Conservation (phyloP, 2,888 invertebrate genomes). For the Baronia brevicornis region DNA sequence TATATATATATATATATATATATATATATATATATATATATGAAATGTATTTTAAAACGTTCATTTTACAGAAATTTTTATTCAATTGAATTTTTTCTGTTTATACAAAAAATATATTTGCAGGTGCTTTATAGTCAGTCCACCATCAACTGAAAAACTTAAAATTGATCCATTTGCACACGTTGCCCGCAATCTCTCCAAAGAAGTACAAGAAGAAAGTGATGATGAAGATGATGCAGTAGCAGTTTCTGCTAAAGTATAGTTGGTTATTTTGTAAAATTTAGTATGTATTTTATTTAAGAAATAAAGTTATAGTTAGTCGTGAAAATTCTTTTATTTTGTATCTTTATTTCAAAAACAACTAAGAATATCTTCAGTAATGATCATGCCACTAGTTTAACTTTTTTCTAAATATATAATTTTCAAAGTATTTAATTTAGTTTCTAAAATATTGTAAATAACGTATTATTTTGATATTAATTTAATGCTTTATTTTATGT, state of each 20-base stretch:
- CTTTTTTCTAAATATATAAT: too few species aligned
- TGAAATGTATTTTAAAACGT: not conserved
- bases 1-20: too few species aligned
- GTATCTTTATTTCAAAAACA: too few species aligned
- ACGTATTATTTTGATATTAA: too few species aligned
- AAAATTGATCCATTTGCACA: slow-evolving; percentile 79
- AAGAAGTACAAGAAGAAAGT: slow-evolving; percentile 58
- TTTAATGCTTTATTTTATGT: too few species aligned
- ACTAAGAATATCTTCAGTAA: too few species aligned
- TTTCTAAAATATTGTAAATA: too few species aligned
- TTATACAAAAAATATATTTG: slow-evolving; percentile 21
- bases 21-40: not conserved
- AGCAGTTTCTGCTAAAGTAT: slow-evolving; percentile 37
- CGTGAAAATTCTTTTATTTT: slow-evolving; percentile 13
- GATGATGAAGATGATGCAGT: slow-evolving; percentile 55
- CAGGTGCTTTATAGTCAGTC: slow-evolving; percentile 79
- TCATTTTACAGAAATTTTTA: too few species aligned
- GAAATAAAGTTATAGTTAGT: slow-evolving; percentile 23
- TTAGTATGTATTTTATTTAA: slow-evolving; percentile 22
- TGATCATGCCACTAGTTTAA: too few species aligned
- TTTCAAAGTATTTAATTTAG: slow-evolving; percentile 12
- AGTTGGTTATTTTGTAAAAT: slow-evolving; percentile 19
- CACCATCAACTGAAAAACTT: slow-evolving; percentile 79
- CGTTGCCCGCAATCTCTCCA: slow-evolving; percentile 50
- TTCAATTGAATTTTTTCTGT: too few species aligned